Percentiles rank a stretch among this genome's conserved stretches.
phyloP scores from a whole-genome alignment of 2,888 invertebrate genomes.

The Corythucha ciliata region DNA sequence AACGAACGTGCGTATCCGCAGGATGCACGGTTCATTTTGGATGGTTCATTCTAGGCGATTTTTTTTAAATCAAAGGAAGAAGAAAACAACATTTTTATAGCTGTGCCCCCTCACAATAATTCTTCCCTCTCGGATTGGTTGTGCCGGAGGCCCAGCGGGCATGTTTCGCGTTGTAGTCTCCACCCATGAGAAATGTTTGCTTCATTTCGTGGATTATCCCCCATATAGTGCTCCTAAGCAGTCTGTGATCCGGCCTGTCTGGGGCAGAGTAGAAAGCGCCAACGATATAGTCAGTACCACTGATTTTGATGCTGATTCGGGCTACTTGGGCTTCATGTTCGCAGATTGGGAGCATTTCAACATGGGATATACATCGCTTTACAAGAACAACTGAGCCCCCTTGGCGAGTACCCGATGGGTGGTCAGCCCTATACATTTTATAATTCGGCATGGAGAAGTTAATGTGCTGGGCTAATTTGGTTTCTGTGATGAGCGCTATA shows the following conservation, averaged over 20 bases:
- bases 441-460: conserved; percentile 8
- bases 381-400: conserved; percentile 7
- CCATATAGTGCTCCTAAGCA: conserved; percentile 7
- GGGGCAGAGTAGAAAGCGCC: conserved; percentile 16
- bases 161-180: no score
- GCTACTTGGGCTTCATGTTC: conserved; percentile 15
- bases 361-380: conserved; percentile 7
- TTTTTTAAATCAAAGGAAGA: no score
- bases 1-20: no score
- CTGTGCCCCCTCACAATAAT: no score
- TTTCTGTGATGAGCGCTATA: not conserved
- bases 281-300: not conserved
- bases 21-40: no score
- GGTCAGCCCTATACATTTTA: conserved; percentile 6
- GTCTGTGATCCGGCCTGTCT: conserved; percentile 8
- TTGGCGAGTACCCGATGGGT: conserved; percentile 11
- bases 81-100: no score
- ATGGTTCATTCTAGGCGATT: no score
- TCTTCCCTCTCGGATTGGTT: no score
- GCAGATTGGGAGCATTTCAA: conserved; percentile 11
- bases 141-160: conserved; percentile 9
- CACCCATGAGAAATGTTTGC: conserved; percentile 14
- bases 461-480: not conserved
- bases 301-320: conserved; percentile 4
- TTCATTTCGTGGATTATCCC: conserved; percentile 9